Evolutionary conservation across 2,888 invertebrate species (phyloP).

Genomic region (Imbricaverruca yamaguchii): DNA sequence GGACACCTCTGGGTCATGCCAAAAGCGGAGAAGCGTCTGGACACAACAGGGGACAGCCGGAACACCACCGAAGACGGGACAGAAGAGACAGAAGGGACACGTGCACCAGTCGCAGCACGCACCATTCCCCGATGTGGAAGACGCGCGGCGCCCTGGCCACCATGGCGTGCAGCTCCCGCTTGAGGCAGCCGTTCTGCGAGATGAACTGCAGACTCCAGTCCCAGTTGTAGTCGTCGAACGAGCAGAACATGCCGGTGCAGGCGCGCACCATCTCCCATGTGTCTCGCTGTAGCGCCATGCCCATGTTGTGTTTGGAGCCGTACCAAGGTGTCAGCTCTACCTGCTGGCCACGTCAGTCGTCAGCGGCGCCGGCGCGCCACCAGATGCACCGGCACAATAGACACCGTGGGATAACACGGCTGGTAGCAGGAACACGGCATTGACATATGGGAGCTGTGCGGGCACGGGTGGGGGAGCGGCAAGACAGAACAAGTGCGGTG

Average conservation of each 20-base stretch:
- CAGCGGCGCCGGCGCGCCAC: too few species aligned
- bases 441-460: too few species aligned
- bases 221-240: constrained; percentile 99
- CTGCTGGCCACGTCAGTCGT: constrained; percentile 44
- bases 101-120: constrained; percentile 39
- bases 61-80: neutral
- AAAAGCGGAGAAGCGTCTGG: neutral
- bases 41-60: neutral
- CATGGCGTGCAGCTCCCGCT: constrained; percentile 61
- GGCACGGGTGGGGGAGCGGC: too few species aligned
- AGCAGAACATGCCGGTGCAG: constrained; percentile 62
- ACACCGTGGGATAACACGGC: too few species aligned
- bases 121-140: constrained; percentile 99
- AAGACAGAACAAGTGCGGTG: too few species aligned
- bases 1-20: neutral
- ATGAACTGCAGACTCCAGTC: constrained; percentile 93
- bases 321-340: constrained; percentile 90
- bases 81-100: neutral
- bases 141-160: constrained; percentile 88
- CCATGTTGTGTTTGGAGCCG: constrained; percentile 98
- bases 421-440: too few species aligned
- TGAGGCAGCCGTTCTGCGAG: constrained; percentile 54
- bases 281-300: constrained; percentile 84
- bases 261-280: constrained; percentile 64
- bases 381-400: too few species aligned